Evolutionary conservation across 2,888 invertebrate genomes (phyloP).

Genomic region (Diarsia dahlii): DNA sequence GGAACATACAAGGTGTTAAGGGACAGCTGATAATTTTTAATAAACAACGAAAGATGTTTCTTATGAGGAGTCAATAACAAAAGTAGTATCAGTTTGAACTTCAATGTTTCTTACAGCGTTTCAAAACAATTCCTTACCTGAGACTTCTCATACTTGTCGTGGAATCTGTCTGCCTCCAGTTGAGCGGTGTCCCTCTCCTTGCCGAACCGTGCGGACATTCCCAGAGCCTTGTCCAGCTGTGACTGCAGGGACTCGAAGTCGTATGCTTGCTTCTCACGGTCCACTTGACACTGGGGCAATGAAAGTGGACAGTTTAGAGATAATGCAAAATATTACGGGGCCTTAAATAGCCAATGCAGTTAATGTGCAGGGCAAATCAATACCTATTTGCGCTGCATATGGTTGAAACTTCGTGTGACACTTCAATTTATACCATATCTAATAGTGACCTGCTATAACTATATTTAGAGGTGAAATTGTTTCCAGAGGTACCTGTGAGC

Average conservation of each 20-base stretch:
- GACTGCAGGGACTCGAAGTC: constrained; percentile 97
- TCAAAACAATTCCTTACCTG: constrained; percentile 91
- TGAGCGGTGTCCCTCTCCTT: constrained; percentile 97
- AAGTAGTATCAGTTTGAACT: background rate
- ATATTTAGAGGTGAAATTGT: background rate
- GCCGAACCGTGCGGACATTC: constrained; percentile 96
- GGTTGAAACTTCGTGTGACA: background rate
- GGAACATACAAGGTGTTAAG: background rate
- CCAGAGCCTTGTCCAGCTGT: constrained; percentile 97
- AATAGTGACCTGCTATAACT: background rate
- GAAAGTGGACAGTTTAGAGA: background rate
- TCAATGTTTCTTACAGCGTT: background rate
- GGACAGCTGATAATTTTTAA: background rate
- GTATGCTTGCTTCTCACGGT: constrained; percentile 97
- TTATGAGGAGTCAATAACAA: background rate
- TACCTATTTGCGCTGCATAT: background rate
- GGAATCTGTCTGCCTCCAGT: constrained; percentile 95
- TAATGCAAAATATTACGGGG: background rate
- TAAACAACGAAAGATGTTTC: background rate
- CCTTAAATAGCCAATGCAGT: background rate
- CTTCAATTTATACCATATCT: background rate
- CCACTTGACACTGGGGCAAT: constrained; percentile 93
- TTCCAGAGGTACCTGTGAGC: background rate
- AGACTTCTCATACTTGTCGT: constrained; percentile 97
- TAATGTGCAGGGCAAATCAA: background rate